These are phyloP conservation scores for Meta bourneti DNA, from an alignment of 2,888 invertebrate species.

Conservation along the genomic window DNA sequence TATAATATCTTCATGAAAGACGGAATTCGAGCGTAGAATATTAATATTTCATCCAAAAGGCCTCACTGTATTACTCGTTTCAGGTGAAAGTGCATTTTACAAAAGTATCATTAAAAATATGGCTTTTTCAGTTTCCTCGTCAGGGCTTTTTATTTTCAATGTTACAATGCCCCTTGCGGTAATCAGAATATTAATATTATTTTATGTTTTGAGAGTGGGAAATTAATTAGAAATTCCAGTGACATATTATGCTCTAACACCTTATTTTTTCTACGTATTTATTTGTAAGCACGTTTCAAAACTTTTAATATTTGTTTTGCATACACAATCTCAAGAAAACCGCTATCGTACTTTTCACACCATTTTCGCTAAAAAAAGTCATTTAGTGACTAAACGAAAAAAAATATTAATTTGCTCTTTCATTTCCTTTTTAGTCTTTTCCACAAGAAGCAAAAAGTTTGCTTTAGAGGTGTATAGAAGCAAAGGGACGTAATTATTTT, in stretches of 20 bases:
- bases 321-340: background rate
- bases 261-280: background rate
- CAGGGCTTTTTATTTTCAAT: background rate
- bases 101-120: background rate
- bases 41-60: too few species aligned
- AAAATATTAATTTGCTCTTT: slow-evolving; percentile 40
- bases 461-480: background rate
- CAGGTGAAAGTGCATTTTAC: background rate
- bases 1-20: too few species aligned
- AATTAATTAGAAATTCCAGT: slow-evolving; percentile 54
- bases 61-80: too few species aligned
- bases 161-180: background rate
- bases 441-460: too few species aligned
- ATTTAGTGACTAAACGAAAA: slow-evolving; percentile 11
- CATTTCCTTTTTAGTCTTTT: slow-evolving; percentile 21
- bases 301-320: background rate
- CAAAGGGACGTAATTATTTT: slow-evolving; percentile 33
- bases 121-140: background rate
- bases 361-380: background rate
- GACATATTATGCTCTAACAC: background rate
- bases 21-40: too few species aligned
- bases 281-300: background rate
- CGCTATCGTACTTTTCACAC: background rate
- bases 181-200: background rate
- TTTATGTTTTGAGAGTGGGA: background rate